Evolutionary conservation across 2,113 vertebrate genomes (phyloP), one percentile per base, ranked within the genome.

Genomic region (Chaetorhynchus papuensis): DNA sequence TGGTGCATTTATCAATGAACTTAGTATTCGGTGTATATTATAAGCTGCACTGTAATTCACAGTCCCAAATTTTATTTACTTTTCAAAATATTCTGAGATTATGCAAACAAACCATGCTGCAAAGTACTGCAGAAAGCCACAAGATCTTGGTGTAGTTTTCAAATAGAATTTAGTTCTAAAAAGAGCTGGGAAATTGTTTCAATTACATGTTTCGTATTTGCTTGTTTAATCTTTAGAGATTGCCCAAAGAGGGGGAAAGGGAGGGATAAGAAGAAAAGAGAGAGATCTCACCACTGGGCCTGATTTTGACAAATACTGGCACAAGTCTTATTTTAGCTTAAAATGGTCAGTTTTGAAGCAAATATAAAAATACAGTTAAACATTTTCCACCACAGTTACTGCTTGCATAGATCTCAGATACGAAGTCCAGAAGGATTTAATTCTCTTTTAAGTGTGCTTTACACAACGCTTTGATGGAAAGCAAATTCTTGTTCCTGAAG

Each of bases 371-470:
- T 54, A 89, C 39, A 56, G 83, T 50, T 78, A 66, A 96, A 93
- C 57, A 90, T 81, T 84, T 93, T 78, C 81, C 79, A 37, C 71
- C 80, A 31, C 2, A 11, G 76, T 69, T 86, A 79, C 41, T 93
- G 79, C 79, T 87, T 75, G 90, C 75, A 53, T 3, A 92, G 90
- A 90, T 93, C 82, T 83, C 69, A 47, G 83, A 93, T 92, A 93
- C 0, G 4, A 87, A 91, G 80, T 59, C 77, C 94, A 94, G 57
- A 83, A 95, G 95, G 93, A 96, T 91, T 91, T 90, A 74, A 87
- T 85, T 92, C 88, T 93, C 86, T 96, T 90, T 83, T 96, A 94
- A 87, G 79, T 60, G 90, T 89, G 87, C 94, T 95, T 91, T 94
- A 76, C 65, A 95, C 61, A 94, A 90, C 1, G 3, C 93, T 87